These are phyloP conservation scores for Cephalotes varians DNA, from an alignment of 2,888 invertebrate genomes.

Conservation along the genomic window DNA sequence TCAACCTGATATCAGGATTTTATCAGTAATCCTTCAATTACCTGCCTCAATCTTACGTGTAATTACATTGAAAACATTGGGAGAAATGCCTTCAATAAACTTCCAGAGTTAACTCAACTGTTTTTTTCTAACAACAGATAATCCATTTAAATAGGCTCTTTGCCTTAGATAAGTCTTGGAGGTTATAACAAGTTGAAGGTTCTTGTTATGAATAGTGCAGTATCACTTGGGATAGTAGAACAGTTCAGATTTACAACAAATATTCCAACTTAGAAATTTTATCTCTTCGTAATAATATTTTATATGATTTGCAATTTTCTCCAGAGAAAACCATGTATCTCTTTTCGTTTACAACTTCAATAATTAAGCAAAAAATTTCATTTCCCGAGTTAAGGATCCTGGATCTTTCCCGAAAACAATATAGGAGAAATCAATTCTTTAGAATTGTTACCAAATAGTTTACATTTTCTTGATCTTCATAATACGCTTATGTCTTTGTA, in stretches of 20 bases:
- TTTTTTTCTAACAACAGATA: neutral
- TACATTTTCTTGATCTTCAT: constrained; percentile 26
- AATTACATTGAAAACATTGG: accelerated
- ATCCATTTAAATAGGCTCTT: constrained; percentile 3
- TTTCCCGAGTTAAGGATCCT: constrained; percentile 28
- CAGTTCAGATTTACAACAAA: too few relatives aligned
- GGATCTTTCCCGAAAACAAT: too few relatives aligned
- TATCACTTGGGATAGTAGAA: too few relatives aligned
- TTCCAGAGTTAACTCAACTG: constrained; percentile 36
- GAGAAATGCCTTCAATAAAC: neutral
- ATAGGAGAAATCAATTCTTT: too few relatives aligned
- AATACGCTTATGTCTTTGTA: neutral
- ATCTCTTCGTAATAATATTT: too few relatives aligned
- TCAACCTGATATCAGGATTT: neutral
- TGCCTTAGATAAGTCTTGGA: constrained; percentile 45
- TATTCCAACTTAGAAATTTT: neutral
- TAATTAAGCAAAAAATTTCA: neutral
- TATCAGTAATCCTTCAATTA: neutral
- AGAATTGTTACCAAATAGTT: neutral
- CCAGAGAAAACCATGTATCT: too few relatives aligned
- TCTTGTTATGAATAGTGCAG: neutral
- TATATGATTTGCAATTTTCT: too few relatives aligned
- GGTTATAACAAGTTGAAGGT: neutral
- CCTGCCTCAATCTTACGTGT: constrained; percentile 10
- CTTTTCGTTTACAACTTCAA: too few relatives aligned